Conservation (phyloP, 2,888 invertebrate genomes). For the Agriotes lineatus region DNA sequence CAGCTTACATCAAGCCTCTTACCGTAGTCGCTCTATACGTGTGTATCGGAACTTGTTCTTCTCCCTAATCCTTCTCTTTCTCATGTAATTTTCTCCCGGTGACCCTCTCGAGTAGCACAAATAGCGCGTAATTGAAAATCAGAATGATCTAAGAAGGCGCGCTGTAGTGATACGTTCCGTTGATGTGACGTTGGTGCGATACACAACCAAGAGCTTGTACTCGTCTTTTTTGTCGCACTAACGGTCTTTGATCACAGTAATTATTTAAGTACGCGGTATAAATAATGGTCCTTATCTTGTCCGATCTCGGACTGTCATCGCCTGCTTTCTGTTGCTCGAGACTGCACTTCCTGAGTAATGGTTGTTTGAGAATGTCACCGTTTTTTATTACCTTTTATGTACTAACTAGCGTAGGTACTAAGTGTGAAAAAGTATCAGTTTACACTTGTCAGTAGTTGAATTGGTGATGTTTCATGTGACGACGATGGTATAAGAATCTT, state of each 20-base stretch:
- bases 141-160: slow-evolving; percentile 27
- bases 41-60: slow-evolving; percentile 35
- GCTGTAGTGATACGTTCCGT: slow-evolving; percentile 27
- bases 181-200: slow-evolving; percentile 9
- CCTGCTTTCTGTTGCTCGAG: slow-evolving; percentile 10
- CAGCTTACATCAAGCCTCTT: neutral
- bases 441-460: too few species aligned
- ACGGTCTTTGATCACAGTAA: slow-evolving; percentile 13
- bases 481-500: too few species aligned
- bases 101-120: slow-evolving; percentile 46
- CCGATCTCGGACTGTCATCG: slow-evolving; percentile 9
- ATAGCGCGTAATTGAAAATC: slow-evolving; percentile 49
- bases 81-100: slow-evolving; percentile 44
- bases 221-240: slow-evolving; percentile 12
- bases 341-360: slow-evolving; percentile 5
- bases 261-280: slow-evolving; percentile 19
- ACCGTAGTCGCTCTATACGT: slow-evolving; percentile 14
- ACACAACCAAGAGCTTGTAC: neutral
- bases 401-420: too few species aligned
- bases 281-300: slow-evolving; percentile 14
- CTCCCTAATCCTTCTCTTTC: slow-evolving; percentile 40
- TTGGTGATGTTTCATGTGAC: too few species aligned
- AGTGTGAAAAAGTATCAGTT: too few species aligned
- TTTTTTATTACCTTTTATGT: too few species aligned
- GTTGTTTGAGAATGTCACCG: neutral